These are phyloP conservation scores for Tenodera sinensis DNA, from an alignment of 2,888 invertebrate species.

Conservation along the genomic window DNA sequence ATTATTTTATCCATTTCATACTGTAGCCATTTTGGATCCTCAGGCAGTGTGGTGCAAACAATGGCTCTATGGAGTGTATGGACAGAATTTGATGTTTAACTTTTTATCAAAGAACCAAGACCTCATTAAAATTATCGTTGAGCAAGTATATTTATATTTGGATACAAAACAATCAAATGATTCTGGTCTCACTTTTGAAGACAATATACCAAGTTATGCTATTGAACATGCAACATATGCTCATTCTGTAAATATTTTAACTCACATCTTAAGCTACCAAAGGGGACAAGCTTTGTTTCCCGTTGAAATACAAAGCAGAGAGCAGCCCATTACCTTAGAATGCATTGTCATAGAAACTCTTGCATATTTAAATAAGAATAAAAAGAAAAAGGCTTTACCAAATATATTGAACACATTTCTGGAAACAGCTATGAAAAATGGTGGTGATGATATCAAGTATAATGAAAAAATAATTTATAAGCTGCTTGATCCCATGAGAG, in stretches of 20 bases:
- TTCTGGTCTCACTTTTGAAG: not conserved
- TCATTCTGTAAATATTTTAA: constrained; percentile 21
- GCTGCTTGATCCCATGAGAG: not conserved
- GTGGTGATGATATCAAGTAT: not conserved
- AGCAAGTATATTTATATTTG: not conserved
- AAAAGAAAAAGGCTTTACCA: not conserved
- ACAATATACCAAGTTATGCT: not conserved
- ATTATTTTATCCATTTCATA: constrained; percentile 20
- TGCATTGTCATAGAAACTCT: constrained; percentile 1
- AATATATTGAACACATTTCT: not conserved
- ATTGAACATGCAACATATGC: constrained; percentile 11
- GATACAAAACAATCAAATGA: not conserved
- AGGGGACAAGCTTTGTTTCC: constrained; percentile 21
- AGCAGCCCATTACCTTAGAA: constrained; percentile 18
- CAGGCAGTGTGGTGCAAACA: constrained; percentile 21
- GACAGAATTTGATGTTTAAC: constrained; percentile 16
- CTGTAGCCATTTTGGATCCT: constrained; percentile 26
- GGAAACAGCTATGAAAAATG: not conserved
- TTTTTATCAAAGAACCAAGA: not conserved
- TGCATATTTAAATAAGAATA: constrained; percentile 2
- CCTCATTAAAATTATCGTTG: constrained; percentile 6
- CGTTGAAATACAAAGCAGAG: not conserved
- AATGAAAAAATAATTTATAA: not conserved
- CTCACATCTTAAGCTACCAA: constrained; percentile 2
- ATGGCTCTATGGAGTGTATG: constrained; percentile 23